Conservation (phyloP, 64 coral and sea anemone genomes). For the Anthopleura sola region DNA sequence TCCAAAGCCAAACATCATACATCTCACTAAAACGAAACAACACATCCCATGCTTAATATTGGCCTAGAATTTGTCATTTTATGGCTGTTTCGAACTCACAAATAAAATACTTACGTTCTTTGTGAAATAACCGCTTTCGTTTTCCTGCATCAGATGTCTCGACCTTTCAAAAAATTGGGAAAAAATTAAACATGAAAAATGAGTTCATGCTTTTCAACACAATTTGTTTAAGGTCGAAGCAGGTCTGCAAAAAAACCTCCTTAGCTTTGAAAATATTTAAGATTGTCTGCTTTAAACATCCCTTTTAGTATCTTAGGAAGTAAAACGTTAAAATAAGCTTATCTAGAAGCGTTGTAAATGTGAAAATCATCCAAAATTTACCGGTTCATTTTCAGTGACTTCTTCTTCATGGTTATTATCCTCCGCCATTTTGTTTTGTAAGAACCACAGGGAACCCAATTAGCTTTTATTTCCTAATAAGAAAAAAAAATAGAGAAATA, state of each 20-base stretch:
- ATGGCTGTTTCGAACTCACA: too few relatives aligned
- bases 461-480: background rate
- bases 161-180: slow-evolving; percentile 31
- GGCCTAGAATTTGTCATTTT: too few relatives aligned
- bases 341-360: background rate
- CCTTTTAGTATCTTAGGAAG: background rate
- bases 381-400: background rate
- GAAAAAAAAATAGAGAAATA: background rate
- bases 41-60: too few relatives aligned
- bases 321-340: background rate
- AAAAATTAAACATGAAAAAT: background rate
- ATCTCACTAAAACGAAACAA: slow-evolving; percentile 66
- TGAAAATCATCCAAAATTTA: background rate
- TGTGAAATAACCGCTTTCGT: slow-evolving; percentile 78
- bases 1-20: slow-evolving; percentile 99
- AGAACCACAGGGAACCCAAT: slow-evolving; percentile 19
- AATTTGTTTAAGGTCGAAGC: too few relatives aligned
- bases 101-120: slow-evolving; percentile 71
- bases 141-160: slow-evolving; percentile 58
- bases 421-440: slow-evolving; percentile 21
- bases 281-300: background rate
- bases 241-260: background rate
- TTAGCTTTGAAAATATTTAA: background rate
- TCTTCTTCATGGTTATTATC: slow-evolving; percentile 1
- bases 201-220: too few relatives aligned